Evolutionary conservation across 1,140 invertebrate species (phyloP), one percentile per base, ranked within the genome.

Genomic region (Euschistus heros): DNA sequence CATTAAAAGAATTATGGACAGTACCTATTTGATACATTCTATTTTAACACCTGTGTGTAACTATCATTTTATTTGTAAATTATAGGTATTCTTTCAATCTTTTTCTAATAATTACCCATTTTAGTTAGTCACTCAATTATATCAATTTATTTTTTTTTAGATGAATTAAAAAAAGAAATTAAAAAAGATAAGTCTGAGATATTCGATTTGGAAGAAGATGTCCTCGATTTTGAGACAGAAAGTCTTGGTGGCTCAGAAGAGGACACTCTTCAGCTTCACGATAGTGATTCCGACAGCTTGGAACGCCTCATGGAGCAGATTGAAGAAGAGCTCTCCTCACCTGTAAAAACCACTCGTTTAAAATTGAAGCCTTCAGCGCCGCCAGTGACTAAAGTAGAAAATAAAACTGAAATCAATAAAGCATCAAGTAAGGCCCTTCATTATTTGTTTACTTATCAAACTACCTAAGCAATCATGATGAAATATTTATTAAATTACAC

Each of bases 231-330:
- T 61, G 65, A 66, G n/a, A 24, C n/a, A 15, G 57, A 61, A 7
- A 30, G 42, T 4, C 8, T 60, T 2, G 22, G 18, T 1, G 66
- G 60, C n/a, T 54, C 60, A 8, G 59, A 62, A 15, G 60, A 66
- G 15, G 66, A 67, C 26, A 20, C 20, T 30, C 26, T 67, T 15
- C 13, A 76, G 73, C 73, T 75, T 10, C 75, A 76, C 65, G 72
- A 74, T n/a, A 75, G 76, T 60, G 75, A 77, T 55, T 75, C 76
- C 65, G 75, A 76, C 52, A 76, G 75, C 65, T 67, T 77, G 7
- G 75, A 77, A 30, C 72, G 75, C 3, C 65, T 77, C 10, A 76
- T 78, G 71, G 72, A 78, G 30, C 75, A 77, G 54, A 76, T 78
- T 75, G 76, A 77, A n/a, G 67, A 71, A 24, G 76, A 76, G 60